Conservation (phyloP, 1,140 invertebrate species). For the Lepidostoma basale region DNA sequence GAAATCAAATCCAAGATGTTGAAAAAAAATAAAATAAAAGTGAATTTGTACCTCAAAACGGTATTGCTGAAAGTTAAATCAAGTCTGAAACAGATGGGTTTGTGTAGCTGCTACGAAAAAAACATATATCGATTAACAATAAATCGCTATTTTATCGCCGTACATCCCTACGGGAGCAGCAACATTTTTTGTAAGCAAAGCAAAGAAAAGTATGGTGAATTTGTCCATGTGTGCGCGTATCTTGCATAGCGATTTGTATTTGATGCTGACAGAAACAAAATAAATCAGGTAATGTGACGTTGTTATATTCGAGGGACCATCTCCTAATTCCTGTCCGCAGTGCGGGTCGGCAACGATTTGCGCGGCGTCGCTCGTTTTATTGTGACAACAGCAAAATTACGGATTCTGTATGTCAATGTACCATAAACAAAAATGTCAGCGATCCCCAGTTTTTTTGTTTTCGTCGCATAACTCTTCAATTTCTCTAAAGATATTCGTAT, state of each 20-base stretch:
- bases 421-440: slow-evolving; percentile 65
- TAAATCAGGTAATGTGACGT: slow-evolving; percentile 41
- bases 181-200: slow-evolving; percentile 17
- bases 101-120: background rate
- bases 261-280: slow-evolving; percentile 42
- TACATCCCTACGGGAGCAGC: slow-evolving; percentile 17
- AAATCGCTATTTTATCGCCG: slow-evolving; percentile 24
- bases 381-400: slow-evolving; percentile 45
- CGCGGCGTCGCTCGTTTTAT: slow-evolving; percentile 14
- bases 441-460: slow-evolving; percentile 61
- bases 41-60: too few relatives aligned
- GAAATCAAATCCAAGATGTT: too few relatives aligned
- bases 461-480: slow-evolving; percentile 36
- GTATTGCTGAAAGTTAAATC: too few relatives aligned
- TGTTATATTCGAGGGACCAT: slow-evolving; percentile 9
- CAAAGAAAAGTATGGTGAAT: slow-evolving; percentile 26
- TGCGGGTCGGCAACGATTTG: slow-evolving; percentile 9
- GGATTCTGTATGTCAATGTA: slow-evolving; percentile 62
- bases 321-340: slow-evolving; percentile 51
- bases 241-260: slow-evolving; percentile 36
- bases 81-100: background rate
- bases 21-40: too few relatives aligned
- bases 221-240: slow-evolving; percentile 41
- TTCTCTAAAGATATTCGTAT: slow-evolving; percentile 20
- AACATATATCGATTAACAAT: slow-evolving; percentile 18